These are phyloP conservation scores for zebrafish (Danio rerio) DNA, from an alignment of 2,113 vertebrate species.

Conservation along the genomic window GRCz12tu NC_133188.1:42691001-42691500, in stretches of 20 bases:
- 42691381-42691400: not conserved
- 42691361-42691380: slow-evolving; percentile 15
- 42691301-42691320: not conserved
- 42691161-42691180: not conserved
- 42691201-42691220: not conserved
- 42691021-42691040: not conserved
- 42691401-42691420: not conserved
- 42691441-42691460: too few relatives aligned
- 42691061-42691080: slow-evolving; percentile 13
- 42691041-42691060: slow-evolving; percentile 16
- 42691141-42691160: not conserved
- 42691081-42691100: slow-evolving; percentile 23
- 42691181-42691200: not conserved
- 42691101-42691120: slow-evolving; percentile 14
- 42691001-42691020: slow-evolving; percentile 14
- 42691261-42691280: slow-evolving; percentile 16
- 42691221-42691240: not conserved
- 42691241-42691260: not conserved
- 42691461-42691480: slow-evolving; percentile 28
- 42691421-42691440: not conserved
- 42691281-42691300: not conserved
- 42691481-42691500: slow-evolving; percentile 26
- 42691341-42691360: slow-evolving; percentile 13
- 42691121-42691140: slow-evolving; percentile 27
- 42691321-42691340: slow-evolving; percentile 17